Evolutionary conservation across 2,888 invertebrate genomes (phyloP).

Genomic region (Therioaphis trifolii): DNA sequence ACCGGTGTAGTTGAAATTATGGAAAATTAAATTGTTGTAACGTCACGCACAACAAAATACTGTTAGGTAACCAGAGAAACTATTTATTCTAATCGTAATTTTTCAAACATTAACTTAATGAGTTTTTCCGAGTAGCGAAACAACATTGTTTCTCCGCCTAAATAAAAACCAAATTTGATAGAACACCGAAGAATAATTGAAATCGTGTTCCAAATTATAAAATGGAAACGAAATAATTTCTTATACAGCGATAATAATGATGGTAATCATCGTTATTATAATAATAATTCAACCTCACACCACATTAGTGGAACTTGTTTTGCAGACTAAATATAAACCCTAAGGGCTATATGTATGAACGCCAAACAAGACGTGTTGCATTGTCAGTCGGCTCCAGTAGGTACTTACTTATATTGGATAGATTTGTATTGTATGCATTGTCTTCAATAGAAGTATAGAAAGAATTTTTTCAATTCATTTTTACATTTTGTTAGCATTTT

Average conservation of each 20-base stretch:
- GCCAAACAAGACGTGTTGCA: constrained; percentile 36
- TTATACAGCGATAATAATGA: neutral
- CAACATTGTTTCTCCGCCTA: neutral
- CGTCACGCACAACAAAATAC: neutral
- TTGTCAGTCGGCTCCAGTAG: constrained; percentile 17
- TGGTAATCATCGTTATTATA: constrained; percentile 17
- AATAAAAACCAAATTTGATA: neutral
- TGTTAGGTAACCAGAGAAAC: neutral
- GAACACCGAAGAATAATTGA: constrained; percentile 5
- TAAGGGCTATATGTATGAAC: neutral
- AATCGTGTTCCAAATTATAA: constrained; percentile 40
- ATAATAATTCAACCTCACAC: constrained; percentile 29
- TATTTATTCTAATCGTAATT: constrained; percentile 3
- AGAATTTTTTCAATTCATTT: neutral
- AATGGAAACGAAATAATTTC: constrained; percentile 36
- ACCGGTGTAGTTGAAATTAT: neutral
- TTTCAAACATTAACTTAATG: neutral
- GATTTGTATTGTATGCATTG: neutral
- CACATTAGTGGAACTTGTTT: constrained; percentile 40
- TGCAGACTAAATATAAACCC: neutral
- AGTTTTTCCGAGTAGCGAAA: neutral
- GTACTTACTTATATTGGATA: neutral
- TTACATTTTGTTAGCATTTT: neutral
- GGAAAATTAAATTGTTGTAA: constrained; percentile 1
- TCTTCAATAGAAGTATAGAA: neutral